These are phyloP conservation scores for Platygyra sinensis DNA, from an alignment of 64 coral and sea anemone species.

Conservation along the genomic window DNA sequence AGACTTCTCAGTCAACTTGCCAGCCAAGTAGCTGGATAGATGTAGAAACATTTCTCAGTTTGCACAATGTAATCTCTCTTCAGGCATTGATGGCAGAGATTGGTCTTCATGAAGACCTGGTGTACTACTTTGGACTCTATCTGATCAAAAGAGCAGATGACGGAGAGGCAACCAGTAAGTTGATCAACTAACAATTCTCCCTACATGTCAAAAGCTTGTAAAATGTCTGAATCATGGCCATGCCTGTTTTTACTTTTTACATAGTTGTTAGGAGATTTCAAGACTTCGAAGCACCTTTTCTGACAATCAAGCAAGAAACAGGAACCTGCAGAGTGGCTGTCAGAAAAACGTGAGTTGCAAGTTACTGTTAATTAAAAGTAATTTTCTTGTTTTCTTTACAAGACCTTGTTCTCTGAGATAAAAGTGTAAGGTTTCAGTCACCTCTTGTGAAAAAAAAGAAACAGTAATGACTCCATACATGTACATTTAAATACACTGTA, in stretches of 20 bases:
- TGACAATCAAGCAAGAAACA: conserved; percentile 49
- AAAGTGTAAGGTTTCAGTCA: too few species aligned
- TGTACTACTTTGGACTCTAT: conserved; percentile 92
- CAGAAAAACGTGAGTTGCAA: conserved; percentile 77
- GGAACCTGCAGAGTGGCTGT: conserved; percentile 88
- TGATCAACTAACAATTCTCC: background rate
- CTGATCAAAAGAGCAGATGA: conserved; percentile 89
- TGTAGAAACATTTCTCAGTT: too few species aligned
- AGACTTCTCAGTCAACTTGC: too few species aligned
- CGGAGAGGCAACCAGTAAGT: conserved; percentile 84
- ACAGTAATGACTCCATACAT: too few species aligned
- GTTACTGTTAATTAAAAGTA: too few species aligned
- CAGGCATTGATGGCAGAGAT: conserved; percentile 91
- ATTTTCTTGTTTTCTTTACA: too few species aligned
- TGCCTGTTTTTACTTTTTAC: background rate
- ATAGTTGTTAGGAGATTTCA: conserved; percentile 88
- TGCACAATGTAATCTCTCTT: background rate
- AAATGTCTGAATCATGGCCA: too few species aligned
- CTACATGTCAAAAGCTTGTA: too few species aligned
- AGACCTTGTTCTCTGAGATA: too few species aligned
- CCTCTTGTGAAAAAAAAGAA: too few species aligned
- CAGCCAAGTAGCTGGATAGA: too few species aligned
- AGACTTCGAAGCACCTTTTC: conserved; percentile 89
- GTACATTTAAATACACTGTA: too few species aligned
- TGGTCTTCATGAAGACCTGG: conserved; percentile 69